Conservation (phyloP, 2,888 invertebrate species). For the Caenorhabditis japonica region DNA sequence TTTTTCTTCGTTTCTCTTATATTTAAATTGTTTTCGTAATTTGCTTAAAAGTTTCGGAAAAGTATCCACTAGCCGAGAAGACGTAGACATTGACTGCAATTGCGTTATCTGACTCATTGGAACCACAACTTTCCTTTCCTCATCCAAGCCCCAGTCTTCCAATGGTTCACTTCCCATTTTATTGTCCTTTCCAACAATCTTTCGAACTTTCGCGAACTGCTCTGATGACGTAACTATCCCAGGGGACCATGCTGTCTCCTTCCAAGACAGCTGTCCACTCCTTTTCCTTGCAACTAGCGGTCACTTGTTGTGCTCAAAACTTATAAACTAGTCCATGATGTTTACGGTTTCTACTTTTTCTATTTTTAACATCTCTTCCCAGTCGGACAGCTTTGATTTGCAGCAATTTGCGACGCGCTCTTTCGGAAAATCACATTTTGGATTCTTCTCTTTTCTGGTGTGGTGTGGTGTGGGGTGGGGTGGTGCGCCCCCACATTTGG, state of each 20-base stretch:
- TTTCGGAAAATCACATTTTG: conserved; percentile 28
- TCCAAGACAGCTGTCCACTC: not conserved
- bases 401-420: conserved; percentile 20
- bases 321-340: not conserved
- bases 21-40: too few species aligned
- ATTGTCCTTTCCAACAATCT: conserved; percentile 5
- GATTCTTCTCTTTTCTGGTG: not conserved
- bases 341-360: not conserved
- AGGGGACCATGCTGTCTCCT: conserved; percentile 4
- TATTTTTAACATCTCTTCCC: not conserved
- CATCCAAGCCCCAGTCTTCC: too few species aligned
- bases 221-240: conserved; percentile 27
- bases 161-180: not conserved
- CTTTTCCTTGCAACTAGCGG: conserved; percentile 8
- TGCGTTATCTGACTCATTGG: too few species aligned
- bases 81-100: too few species aligned
- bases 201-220: conserved; percentile 10
- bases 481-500: conserved; percentile 8
- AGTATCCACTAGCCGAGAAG: too few species aligned
- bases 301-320: conserved; percentile 10
- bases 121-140: too few species aligned
- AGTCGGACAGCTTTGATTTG: not conserved
- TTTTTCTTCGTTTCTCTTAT: too few species aligned
- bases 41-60: too few species aligned
- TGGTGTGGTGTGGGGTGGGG: too few species aligned